Conservation (phyloP, 2,797 vertebrate species). For the Falco biarmicus region DNA sequence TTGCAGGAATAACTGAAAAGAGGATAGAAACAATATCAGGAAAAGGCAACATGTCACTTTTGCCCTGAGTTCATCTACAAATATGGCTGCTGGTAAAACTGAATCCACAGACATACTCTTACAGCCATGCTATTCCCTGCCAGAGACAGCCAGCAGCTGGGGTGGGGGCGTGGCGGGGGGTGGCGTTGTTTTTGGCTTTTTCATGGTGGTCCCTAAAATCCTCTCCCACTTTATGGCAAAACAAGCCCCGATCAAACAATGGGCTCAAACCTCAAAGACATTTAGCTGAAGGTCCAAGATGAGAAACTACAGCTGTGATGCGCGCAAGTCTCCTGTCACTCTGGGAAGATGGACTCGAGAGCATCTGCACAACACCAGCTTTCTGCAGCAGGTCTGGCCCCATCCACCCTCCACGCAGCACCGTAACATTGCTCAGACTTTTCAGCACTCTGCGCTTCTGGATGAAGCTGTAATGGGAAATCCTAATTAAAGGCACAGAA, state of each 20-base stretch:
- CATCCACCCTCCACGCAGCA: accelerated
- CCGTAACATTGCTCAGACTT: accelerated
- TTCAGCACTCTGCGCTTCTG: background rate
- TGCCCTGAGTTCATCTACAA: background rate
- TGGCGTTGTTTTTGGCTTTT: no score
- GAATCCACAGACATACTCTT: no score
- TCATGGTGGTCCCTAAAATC: background rate
- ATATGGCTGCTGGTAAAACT: background rate
- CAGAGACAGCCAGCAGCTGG: background rate
- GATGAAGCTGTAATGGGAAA: background rate
- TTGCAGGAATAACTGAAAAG: background rate
- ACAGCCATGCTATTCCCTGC: accelerated
- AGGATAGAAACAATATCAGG: background rate
- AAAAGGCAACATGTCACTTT: background rate
- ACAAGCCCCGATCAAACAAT: background rate
- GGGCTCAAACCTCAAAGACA: background rate
- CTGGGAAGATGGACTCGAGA: accelerated
- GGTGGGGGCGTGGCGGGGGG: no score
- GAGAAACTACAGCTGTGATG: background rate
- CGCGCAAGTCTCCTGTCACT: accelerated
- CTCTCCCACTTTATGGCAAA: background rate
- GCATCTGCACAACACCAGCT: accelerated
- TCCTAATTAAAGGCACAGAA: slow-evolving; percentile 34
- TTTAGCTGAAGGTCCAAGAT: background rate
- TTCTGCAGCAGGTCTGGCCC: accelerated